phyloP scores from a whole-genome alignment of 1,140 invertebrate species.

The Pseudomyrmex concolor region DNA sequence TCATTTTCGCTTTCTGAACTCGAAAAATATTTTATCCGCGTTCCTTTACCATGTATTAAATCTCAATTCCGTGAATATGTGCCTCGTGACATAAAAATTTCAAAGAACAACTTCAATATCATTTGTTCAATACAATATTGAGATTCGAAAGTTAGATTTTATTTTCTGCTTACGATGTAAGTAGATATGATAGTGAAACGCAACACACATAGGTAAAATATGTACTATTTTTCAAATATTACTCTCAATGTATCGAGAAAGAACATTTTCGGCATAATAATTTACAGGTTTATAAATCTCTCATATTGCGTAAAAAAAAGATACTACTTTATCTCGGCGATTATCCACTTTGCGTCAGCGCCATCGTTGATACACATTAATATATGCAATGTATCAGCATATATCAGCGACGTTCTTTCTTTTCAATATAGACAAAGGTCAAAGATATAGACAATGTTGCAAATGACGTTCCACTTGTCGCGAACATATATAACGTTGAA shows the following conservation, averaged over 20 bases:
- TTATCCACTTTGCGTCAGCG: conserved; percentile 47
- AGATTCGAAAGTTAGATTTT: too few species aligned
- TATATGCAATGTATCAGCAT: conserved; percentile 35
- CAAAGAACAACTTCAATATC: too few species aligned
- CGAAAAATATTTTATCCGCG: neutral
- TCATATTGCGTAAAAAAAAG: conserved; percentile 31
- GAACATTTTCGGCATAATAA: neutral
- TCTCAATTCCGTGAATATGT: neutral
- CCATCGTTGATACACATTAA: conserved; percentile 43
- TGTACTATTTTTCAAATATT: too few species aligned
- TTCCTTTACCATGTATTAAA: neutral
- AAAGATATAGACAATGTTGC: too few species aligned
- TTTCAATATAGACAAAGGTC: neutral
- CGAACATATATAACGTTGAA: conserved; percentile 10
- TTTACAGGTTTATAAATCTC: conserved; percentile 38
- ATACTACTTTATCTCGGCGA: conserved; percentile 34
- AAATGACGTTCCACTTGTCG: conserved; percentile 13
- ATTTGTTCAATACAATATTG: too few species aligned
- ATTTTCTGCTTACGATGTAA: too few species aligned
- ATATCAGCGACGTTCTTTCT: conserved; percentile 32
- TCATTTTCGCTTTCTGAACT: conserved; percentile 13
- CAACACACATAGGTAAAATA: too few species aligned
- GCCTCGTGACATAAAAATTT: too few species aligned
- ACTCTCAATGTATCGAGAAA: neutral
- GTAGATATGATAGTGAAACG: too few species aligned